phyloP scores from a whole-genome alignment of 30 jellyfish, hydroid and myxozoan genomes.

The Phacellophora camtschatica region DNA sequence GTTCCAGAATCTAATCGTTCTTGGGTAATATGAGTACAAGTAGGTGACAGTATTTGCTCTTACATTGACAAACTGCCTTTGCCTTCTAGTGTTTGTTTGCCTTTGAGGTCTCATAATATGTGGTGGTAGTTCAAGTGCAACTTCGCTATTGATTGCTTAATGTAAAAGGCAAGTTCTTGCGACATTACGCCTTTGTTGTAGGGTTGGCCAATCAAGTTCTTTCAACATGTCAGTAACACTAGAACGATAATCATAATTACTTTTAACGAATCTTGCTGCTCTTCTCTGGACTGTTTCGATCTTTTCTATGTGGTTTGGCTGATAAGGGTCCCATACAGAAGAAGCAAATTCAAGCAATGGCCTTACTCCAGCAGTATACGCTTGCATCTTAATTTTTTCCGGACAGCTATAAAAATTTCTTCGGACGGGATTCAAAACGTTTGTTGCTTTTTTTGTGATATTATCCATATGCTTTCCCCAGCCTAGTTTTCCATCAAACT shows the following conservation, averaged over 20 bases:
- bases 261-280: not conserved
- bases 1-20: not conserved
- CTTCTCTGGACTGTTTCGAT: not conserved
- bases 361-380: not conserved
- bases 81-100: not conserved
- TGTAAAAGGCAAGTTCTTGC: constrained; percentile 9
- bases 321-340: not conserved
- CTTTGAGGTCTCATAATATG: constrained; percentile 13
- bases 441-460: not conserved
- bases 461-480: not conserved
- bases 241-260: not conserved
- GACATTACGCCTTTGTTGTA: not conserved
- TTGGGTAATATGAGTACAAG: not conserved
- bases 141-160: not conserved
- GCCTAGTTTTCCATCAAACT: too few species aligned
- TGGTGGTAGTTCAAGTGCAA: constrained; percentile 7
- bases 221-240: not conserved
- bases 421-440: not conserved
- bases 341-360: not conserved
- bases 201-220: constrained; percentile 8
- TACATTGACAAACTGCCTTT: not conserved
- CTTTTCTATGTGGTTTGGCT: not conserved
- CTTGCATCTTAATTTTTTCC: not conserved
- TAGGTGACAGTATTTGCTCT: not conserved
- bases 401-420: not conserved